Base-by-base conservation (phyloP, 2,113 vertebrate genomes). In the Litocranius walleri region DNA sequence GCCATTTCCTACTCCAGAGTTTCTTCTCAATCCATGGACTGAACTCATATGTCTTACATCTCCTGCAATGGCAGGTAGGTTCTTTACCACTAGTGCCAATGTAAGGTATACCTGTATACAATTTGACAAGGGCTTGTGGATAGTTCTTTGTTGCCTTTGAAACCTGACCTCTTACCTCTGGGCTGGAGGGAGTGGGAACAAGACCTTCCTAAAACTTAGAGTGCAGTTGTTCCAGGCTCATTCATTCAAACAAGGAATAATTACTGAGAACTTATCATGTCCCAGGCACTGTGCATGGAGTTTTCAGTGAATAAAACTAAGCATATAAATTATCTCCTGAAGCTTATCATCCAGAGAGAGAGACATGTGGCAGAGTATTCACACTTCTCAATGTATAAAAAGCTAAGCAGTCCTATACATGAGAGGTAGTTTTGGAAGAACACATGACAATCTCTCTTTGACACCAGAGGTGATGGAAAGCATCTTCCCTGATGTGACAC, bases 141-240 rank as follows among this genome's bases (percentile, higher is more conserved):
- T 3, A 57, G 13, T 87, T 95, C 5, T 62, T 56, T 61, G 10
- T 7, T 84, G 43, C 10, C 64, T 19, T 19, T 52, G 33, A 95
- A 96, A 84, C 2, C 4, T 64, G 33, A 82, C 17, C 7, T 81
- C 23, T 91, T 54, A 91, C 23, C 14, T 83, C 11, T 85, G 59
- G 2, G 30, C n/a, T 83, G 23, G 6, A 6, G 3, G 3, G 0
- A 27, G 1, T n/a, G 43, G 17, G 48, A 67, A 45, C 77, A 1
- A 95, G 11, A 27, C 1, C 0, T 23, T 78, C 25, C 9, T 52
- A 33, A 33, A 94, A 9, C 12, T 15, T 17, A 88, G 23, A 30
- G 5, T 3, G 7, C 1, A 56, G 56, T 45, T 87, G 1, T 29
- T 61, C 23, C 25, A 3, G 9, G 21, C 25, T 86, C 5, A 3